Base-by-base conservation (phyloP, 2,113 vertebrate species). In the Suncus etruscus region DNA sequence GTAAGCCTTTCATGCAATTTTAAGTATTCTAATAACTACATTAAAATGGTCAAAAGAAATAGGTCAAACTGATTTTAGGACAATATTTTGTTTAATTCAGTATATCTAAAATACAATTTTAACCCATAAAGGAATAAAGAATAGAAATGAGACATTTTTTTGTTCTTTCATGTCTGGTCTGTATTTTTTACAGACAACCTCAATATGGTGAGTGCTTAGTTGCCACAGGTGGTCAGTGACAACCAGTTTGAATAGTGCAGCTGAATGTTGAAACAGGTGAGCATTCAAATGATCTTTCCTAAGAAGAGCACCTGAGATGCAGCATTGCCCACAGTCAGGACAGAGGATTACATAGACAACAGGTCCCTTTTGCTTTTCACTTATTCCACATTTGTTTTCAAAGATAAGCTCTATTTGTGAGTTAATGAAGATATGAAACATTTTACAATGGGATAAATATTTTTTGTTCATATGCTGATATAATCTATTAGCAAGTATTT, bases 141-240 rank as follows among this genome's bases (percentile, higher is more conserved):
- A 2, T 18, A 18, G n/a, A 9, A 48, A n/a, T 11, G 76, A 82
- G 50, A 66, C 8, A 66, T 66, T 24, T 65, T 27, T 45, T 7
- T 15, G 0, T n/a, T 72, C 45, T 47, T 89, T 27, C 22, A 7
- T 51, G 61, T 4, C 8, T 69, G 29, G 1, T 8, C 8, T 63
- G 6, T 48, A 0, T 8, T 63, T 85, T 50, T 29, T 1, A n/a
- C 25, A 14, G 12, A 18, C 0, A 15, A n/a, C 9, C 2, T 1
- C 9, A 8, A 15, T 11, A 58, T 18, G 11, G 5, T 22, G 18
- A 61, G 5, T 0, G 15, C 20, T 51, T 10, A 7, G 39, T 31
- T 14, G 47, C 9, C 61, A 6, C 0, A 0, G 4, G 45, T 22
- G 61, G 45, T 61, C 61, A 4, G 73, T 2, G 69, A 27, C 31